Evolutionary conservation across 37 sponge, comb jelly and placozoan species (phyloP), one percentile per base, ranked within the genome.

Genomic region (Eunapius fragilis): DNA sequence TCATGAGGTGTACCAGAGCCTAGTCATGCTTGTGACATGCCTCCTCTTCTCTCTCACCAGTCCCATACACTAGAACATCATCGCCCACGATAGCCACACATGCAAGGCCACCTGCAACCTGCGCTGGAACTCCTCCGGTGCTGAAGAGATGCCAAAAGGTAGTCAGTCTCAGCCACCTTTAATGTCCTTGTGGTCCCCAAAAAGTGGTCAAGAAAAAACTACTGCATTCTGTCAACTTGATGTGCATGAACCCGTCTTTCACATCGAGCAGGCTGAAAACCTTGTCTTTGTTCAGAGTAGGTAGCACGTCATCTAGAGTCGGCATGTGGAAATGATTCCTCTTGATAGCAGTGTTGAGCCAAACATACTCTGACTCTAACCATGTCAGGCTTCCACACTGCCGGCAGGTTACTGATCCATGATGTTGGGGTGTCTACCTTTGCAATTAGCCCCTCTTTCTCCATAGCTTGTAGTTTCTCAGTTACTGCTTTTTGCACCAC

Each of bases 321-420:
- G 88, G 82, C 34, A 49, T 80, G 3, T 70, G 77, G 24, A 70
- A 81, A 34, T 87, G 81, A 19, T 38, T 37, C 30, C 85, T 69
- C 67, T 83, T 47, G 31, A 89, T 78, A 10, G 90, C 80, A 67
- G 31, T 14, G 67, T 89, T 84, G 45, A 89, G 90, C n/a, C n/a
- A n/a, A n/a, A n/a, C n/a, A n/a, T n/a, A n/a, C n/a, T n/a, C n/a
- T n/a, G n/a, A n/a, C n/a, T n/a, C n/a, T n/a, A n/a, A n/a, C n/a
- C n/a, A n/a, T n/a, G n/a, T n/a, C n/a, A n/a, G n/a, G n/a, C n/a
- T n/a, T n/a, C n/a, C n/a, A n/a, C n/a, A n/a, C n/a, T n/a, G n/a
- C n/a, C n/a, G n/a, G n/a, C n/a, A n/a, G n/a, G n/a, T n/a, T n/a
- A n/a, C n/a, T n/a, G n/a, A n/a, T n/a, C n/a, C n/a, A n/a, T n/a